These are phyloP conservation scores for Drosophila sturtevanti DNA, from an alignment of 1,140 invertebrate genomes.

Conservation along the genomic window DNA sequence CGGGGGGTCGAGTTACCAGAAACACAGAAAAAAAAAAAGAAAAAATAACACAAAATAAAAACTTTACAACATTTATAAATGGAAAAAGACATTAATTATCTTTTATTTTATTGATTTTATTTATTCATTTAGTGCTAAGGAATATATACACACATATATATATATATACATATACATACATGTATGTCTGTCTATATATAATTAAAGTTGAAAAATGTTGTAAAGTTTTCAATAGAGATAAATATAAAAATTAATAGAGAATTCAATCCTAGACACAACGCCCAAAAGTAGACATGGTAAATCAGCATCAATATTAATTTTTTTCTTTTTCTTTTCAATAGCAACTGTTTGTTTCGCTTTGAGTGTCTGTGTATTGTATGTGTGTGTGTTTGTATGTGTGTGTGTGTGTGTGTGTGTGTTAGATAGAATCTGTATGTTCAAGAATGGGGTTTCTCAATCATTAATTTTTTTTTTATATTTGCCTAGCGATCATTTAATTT, in stretches of 20 bases:
- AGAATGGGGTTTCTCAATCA: slow-evolving; percentile 5
- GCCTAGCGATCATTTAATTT: slow-evolving; percentile 16
- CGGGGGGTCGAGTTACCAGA: background rate
- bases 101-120: too few relatives aligned
- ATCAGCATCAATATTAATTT: slow-evolving; percentile 14
- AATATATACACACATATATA: too few relatives aligned
- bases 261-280: background rate
- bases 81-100: too few relatives aligned
- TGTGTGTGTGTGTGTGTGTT: slow-evolving; percentile 21
- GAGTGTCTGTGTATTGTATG: background rate
- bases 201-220: background rate
- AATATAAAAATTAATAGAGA: background rate
- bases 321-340: too few relatives aligned
- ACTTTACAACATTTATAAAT: background rate
- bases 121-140: too few relatives aligned
- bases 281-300: slow-evolving; percentile 39
- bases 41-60: too few relatives aligned
- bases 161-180: too few relatives aligned
- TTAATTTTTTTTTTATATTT: background rate
- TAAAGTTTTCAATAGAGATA: background rate
- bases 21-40: too few relatives aligned
- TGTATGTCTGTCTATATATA: too few relatives aligned
- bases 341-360: too few relatives aligned
- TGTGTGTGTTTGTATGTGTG: slow-evolving; percentile 1
- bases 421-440: background rate